These are phyloP conservation scores for Varanus komodoensis DNA, from an alignment of 2,113 vertebrate genomes.

Conservation along the genomic window DNA sequence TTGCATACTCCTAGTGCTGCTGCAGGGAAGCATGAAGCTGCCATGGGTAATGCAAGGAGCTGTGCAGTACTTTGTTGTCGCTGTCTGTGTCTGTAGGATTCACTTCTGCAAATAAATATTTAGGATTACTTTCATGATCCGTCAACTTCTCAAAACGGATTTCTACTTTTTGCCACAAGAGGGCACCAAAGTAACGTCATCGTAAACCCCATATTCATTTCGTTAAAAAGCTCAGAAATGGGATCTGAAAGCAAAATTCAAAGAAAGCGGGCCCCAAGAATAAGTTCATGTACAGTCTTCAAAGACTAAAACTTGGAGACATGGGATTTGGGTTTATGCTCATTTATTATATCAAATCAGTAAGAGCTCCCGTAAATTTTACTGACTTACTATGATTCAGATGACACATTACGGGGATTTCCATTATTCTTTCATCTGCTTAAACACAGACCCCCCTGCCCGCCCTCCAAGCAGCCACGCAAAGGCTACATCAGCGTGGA, in stretches of 20 bases:
- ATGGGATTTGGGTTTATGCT: slow-evolving; percentile 55
- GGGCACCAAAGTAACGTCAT: slow-evolving; percentile 73
- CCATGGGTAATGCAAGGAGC: background rate
- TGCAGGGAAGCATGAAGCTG: background rate
- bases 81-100: background rate
- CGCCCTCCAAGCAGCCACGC: background rate
- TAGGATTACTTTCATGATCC: background rate
- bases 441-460: no score
- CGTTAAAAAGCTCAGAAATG: background rate
- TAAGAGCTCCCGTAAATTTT: slow-evolving; percentile 40
- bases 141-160: background rate
- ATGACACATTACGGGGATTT: background rate
- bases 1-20: no score
- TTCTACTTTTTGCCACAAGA: slow-evolving; percentile 69
- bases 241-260: slow-evolving; percentile 43
- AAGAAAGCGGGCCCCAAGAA: slow-evolving; percentile 9
- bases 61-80: no score
- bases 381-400: slow-evolving; percentile 29
- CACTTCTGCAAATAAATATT: background rate
- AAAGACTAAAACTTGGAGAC: slow-evolving; percentile 43
- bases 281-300: slow-evolving; percentile 32
- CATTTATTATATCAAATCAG: slow-evolving; percentile 47
- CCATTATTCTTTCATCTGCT: background rate
- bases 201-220: background rate
- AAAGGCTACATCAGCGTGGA: background rate